A percentile compares a stretch with the other conserved stretches of the same genome.
These are phyloP conservation scores for Lutjanus erythropterus DNA, from an alignment of 2,113 vertebrate genomes.

Conservation along the genomic window DNA sequence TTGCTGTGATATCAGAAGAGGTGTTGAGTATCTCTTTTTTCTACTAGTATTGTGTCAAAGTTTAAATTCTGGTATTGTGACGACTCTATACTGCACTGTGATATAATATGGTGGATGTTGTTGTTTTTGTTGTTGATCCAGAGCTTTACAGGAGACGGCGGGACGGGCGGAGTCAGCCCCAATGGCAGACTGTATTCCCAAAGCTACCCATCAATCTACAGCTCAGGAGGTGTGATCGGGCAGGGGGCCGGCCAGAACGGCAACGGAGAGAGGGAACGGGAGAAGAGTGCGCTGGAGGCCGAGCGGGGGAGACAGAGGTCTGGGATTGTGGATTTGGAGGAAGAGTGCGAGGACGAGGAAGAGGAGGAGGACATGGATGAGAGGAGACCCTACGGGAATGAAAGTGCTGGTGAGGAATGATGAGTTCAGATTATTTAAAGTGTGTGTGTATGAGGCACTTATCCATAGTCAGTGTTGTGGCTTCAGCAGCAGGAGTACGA, in stretches of 20 bases:
- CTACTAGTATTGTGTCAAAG: too few relatives aligned
- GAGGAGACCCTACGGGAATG: conserved; percentile 81
- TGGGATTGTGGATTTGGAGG: conserved; percentile 81
- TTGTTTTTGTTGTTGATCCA: conserved; percentile 42
- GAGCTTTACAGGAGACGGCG: conserved; percentile 70
- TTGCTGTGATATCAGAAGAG: too few relatives aligned
- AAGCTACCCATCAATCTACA: conserved; percentile 89
- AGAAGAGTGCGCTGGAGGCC: conserved; percentile 64
- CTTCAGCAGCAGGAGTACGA: too few relatives aligned
- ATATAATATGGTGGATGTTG: neutral
- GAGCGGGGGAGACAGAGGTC: conserved; percentile 72
- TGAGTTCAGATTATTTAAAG: too few relatives aligned
- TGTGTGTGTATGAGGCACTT: too few relatives aligned
- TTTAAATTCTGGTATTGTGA: too few relatives aligned
- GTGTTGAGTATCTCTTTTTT: too few relatives aligned
- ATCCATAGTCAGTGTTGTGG: too few relatives aligned
- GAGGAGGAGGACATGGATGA: conserved; percentile 85
- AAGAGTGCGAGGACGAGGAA: conserved; percentile 82
- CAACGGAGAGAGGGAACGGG: conserved; percentile 73
- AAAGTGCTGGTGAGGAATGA: conserved; percentile 79
- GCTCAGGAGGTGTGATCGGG: conserved; percentile 53
- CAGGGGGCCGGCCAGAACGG: conserved; percentile 65
- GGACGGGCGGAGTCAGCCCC: conserved; percentile 74
- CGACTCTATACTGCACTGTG: too few relatives aligned
- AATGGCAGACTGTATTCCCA: conserved; percentile 84